Percentiles rank a stretch among this genome's conserved stretches.
These are phyloP conservation scores for Polia nebulosa DNA, from an alignment of 2,888 invertebrate genomes.

Conservation along the genomic window DNA sequence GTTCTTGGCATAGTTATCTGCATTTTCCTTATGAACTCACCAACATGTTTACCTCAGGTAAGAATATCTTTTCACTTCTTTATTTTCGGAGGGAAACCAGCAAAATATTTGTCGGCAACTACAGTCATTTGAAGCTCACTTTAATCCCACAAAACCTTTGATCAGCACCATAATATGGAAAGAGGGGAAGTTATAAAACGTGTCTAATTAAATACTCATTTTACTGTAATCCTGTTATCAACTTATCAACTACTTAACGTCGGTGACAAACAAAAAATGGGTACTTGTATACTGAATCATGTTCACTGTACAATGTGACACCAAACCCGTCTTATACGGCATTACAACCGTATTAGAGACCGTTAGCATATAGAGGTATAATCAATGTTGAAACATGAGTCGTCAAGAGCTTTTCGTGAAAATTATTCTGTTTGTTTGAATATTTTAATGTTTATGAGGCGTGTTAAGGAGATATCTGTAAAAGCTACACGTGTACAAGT, in stretches of 20 bases:
- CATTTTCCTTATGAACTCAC: constrained; percentile 16
- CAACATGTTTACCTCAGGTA: constrained; percentile 3
- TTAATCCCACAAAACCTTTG: constrained; percentile 51
- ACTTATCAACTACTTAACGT: constrained; percentile 25
- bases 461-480: constrained; percentile 2
- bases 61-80: neutral
- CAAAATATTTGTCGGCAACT: constrained; percentile 8
- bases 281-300: constrained; percentile 32
- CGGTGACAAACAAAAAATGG: constrained; percentile 31
- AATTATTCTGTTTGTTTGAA: constrained; percentile 34
- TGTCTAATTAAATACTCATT: constrained; percentile 57
- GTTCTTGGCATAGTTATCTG: neutral
- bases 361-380: constrained; percentile 25
- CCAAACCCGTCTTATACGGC: constrained; percentile 39
- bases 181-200: constrained; percentile 24
- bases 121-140: constrained; percentile 18
- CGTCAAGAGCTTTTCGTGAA: constrained; percentile 17
- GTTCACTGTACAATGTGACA: constrained; percentile 23
- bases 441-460: constrained; percentile 19
- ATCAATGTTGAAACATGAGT: constrained; percentile 33
- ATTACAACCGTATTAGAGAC: constrained; percentile 40
- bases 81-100: constrained; percentile 11
- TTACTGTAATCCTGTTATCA: constrained; percentile 53
- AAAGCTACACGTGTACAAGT: neutral
- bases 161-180: constrained; percentile 23